A percentile compares a stretch with the other conserved stretches of the same genome.
phyloP scores from a whole-genome alignment of 2,888 invertebrate species.

The Ametastegia equiseti region DNA sequence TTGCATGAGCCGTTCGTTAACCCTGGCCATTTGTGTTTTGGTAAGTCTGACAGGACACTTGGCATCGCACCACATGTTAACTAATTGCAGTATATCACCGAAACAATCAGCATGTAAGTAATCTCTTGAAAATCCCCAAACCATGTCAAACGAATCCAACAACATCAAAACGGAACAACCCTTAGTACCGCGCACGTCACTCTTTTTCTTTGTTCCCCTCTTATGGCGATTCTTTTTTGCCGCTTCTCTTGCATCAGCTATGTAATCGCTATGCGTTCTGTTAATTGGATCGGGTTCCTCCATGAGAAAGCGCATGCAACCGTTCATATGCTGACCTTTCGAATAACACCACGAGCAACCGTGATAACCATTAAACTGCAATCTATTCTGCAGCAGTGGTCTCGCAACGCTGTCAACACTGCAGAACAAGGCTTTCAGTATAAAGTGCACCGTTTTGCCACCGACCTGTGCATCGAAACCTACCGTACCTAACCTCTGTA shows the following conservation, averaged over 20 bases:
- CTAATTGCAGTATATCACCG: background rate
- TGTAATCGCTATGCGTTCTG: background rate
- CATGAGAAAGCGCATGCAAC: conserved; percentile 25
- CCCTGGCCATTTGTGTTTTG: background rate
- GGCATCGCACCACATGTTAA: background rate
- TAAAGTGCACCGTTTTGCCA: conserved; percentile 46
- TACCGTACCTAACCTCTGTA: conserved; percentile 5
- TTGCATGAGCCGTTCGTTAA: conserved; percentile 30
- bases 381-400: conserved; percentile 50
- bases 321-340: conserved; percentile 19
- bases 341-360: conserved; percentile 56
- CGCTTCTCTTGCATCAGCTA: background rate
- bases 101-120: background rate
- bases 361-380: conserved; percentile 52
- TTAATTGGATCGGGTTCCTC: conserved; percentile 1
- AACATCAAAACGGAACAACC: background rate
- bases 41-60: background rate
- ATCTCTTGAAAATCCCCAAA: background rate
- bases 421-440: conserved; percentile 50
- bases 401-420: conserved; percentile 53
- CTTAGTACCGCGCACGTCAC: background rate
- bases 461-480: conserved; percentile 28
- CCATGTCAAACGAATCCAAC: background rate
- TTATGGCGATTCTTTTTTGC: background rate
- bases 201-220: background rate